Evolutionary conservation across 2,113 vertebrate genomes (phyloP).

Genomic region (Tychaedon coryphoeus): DNA sequence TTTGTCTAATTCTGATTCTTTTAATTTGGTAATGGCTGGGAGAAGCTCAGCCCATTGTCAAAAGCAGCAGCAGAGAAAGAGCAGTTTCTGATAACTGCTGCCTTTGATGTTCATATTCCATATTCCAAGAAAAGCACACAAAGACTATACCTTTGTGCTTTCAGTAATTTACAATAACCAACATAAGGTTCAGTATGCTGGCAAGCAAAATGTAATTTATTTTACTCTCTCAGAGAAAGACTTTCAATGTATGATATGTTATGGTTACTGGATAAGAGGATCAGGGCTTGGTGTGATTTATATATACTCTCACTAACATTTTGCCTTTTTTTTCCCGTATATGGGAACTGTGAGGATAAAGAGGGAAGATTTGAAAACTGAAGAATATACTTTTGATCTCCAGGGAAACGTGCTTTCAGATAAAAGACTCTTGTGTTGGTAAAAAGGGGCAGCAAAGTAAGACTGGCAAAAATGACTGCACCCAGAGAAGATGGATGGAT

Average conservation of each 20-base stretch:
- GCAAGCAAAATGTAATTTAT: conserved; percentile 39
- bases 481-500: background rate
- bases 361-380: conserved; percentile 52
- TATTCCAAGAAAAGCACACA: background rate
- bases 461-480: conserved; percentile 15
- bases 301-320: background rate
- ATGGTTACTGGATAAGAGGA: conserved; percentile 62
- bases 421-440: background rate
- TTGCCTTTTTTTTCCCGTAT: conserved; percentile 33
- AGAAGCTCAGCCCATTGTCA: background rate
- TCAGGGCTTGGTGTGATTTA: conserved; percentile 54
- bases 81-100: background rate
- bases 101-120: background rate
- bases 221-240: background rate
- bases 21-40: background rate
- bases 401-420: background rate
- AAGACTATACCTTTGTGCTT: conserved; percentile 11
- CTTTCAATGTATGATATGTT: conserved; percentile 35
- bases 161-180: conserved; percentile 20
- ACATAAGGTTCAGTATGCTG: background rate
- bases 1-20: background rate
- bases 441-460: background rate
- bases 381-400: conserved; percentile 48
- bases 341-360: conserved; percentile 47
- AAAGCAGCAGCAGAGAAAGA: background rate